Percentiles rank a stretch among this genome's conserved stretches.
Conservation (phyloP, 2,113 vertebrate genomes). For the Erinaceus europaeus region DNA sequence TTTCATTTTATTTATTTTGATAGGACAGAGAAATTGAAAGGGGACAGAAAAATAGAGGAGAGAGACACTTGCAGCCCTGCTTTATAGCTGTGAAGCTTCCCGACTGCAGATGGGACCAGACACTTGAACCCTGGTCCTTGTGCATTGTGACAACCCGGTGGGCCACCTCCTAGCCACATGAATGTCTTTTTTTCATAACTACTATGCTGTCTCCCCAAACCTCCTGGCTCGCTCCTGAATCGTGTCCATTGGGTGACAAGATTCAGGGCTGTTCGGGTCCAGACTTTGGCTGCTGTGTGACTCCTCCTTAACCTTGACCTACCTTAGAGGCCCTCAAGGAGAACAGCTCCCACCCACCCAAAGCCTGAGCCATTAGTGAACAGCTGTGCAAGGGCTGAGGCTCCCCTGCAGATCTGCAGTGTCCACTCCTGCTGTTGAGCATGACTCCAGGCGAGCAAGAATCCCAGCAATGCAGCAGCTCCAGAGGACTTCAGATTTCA, state of each 20-base stretch:
- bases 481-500: not conserved
- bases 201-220: too few relatives aligned
- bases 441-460: not conserved
- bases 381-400: not conserved
- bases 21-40: too few relatives aligned
- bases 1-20: too few relatives aligned
- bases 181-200: too few relatives aligned
- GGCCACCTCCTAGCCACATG: too few relatives aligned
- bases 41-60: too few relatives aligned
- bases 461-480: not conserved
- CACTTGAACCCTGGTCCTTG: too few relatives aligned
- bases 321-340: not conserved
- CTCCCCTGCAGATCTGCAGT: not conserved
- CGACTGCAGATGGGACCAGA: too few relatives aligned
- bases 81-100: too few relatives aligned
- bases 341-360: not conserved
- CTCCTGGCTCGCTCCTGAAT: not conserved
- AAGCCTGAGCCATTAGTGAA: not conserved
- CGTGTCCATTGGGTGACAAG: not conserved
- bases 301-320: not conserved
- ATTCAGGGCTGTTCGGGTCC: not conserved
- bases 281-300: not conserved
- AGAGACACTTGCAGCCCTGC: too few relatives aligned
- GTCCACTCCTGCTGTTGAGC: not conserved
- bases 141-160: too few relatives aligned